Conservation (phyloP, 2,797 vertebrate species). For the Antrozous pallidus region DNA sequence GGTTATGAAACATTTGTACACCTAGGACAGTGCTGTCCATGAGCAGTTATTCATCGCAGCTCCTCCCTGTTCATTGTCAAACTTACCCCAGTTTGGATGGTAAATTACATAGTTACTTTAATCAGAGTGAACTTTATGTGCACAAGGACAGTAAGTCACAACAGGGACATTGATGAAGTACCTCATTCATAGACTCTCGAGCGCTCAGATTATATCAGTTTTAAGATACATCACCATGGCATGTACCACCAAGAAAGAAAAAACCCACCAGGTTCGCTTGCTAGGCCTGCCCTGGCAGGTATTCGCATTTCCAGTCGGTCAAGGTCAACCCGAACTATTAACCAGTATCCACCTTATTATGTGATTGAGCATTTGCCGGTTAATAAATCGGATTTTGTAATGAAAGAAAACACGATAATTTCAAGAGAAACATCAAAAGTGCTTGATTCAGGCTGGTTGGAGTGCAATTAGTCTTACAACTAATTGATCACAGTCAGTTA, state of each 20-base stretch:
- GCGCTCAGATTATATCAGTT: background rate
- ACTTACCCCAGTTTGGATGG: background rate
- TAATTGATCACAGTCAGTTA: too few relatives aligned
- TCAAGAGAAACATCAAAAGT: too few relatives aligned
- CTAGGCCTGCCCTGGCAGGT: background rate
- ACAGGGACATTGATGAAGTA: background rate
- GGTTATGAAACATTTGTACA: background rate
- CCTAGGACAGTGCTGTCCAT: background rate
- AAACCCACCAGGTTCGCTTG: accelerated
- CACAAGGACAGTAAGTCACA: background rate
- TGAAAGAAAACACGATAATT: too few relatives aligned
- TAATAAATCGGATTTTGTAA: too few relatives aligned
- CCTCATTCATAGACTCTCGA: background rate
- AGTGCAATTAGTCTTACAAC: too few relatives aligned
- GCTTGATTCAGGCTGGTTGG: too few relatives aligned
- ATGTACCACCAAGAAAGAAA: background rate
- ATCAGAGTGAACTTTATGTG: background rate
- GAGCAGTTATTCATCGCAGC: background rate
- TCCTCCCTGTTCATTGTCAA: background rate
- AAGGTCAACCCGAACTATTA: too few relatives aligned
- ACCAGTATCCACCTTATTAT: too few relatives aligned
- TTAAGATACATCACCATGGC: background rate
- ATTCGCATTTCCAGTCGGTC: too few relatives aligned
- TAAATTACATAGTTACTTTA: background rate
- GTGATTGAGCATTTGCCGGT: too few relatives aligned